Conservation (phyloP, 2,113 vertebrate genomes). For the Aix galericulata region DNA sequence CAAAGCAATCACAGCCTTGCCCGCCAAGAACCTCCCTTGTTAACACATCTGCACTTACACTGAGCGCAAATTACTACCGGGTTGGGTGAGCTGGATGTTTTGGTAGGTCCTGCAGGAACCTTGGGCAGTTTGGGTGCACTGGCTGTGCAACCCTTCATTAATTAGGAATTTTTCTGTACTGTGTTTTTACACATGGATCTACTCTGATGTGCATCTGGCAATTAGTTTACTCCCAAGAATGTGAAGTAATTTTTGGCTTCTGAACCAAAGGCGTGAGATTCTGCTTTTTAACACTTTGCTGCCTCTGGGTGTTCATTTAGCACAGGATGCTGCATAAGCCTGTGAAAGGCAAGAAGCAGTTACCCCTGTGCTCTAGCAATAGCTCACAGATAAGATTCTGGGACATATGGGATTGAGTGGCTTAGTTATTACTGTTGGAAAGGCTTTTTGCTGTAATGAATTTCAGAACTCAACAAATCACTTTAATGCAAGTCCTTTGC, state of each 20-base stretch:
- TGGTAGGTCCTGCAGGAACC: conserved; percentile 59
- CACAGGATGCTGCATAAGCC: background rate
- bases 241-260: conserved; percentile 78
- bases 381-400: background rate
- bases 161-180: conserved; percentile 29
- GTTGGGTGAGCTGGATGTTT: background rate
- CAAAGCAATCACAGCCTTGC: background rate
- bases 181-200: conserved; percentile 66
- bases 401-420: background rate
- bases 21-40: accelerated
- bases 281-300: conserved; percentile 68
- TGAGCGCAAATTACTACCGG: background rate
- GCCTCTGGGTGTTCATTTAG: background rate
- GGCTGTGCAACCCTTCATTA: conserved; percentile 1
- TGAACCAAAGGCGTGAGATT: conserved; percentile 25
- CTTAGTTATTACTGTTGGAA: background rate
- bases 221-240: conserved; percentile 75
- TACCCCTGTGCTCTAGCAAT: background rate
- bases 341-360: background rate
- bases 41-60: background rate
- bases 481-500: background rate
- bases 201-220: conserved; percentile 72
- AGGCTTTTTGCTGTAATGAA: background rate
- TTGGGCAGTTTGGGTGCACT: conserved; percentile 55
- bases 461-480: background rate